Conservation (phyloP, 2,888 invertebrate genomes). For the Melinaea marsaeus region DNA sequence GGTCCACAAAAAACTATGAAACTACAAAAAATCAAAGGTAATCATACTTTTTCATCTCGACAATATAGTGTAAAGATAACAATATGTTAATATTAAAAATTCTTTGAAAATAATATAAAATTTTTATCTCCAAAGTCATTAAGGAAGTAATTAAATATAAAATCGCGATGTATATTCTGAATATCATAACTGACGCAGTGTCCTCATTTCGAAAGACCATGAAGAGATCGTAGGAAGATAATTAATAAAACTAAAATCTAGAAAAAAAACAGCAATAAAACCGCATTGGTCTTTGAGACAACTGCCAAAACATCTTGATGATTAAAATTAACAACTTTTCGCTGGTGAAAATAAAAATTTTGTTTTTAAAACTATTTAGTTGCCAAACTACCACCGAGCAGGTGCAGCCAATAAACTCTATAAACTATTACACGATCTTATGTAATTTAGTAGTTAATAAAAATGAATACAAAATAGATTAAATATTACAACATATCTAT, state of each 20-base stretch:
- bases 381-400: conserved; percentile 68
- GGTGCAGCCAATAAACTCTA: conserved; percentile 44
- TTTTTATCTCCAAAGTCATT: not conserved
- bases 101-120: not conserved
- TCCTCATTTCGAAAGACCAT: conserved; percentile 39
- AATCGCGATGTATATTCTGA: conserved; percentile 30
- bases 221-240: conserved; percentile 44
- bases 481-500: too few relatives aligned
- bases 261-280: conserved; percentile 62
- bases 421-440: not conserved
- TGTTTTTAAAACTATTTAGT: conserved; percentile 63
- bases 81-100: too few relatives aligned
- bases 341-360: conserved; percentile 61
- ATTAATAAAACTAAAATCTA: conserved; percentile 64
- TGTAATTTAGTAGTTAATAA: not conserved
- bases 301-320: conserved; percentile 71
- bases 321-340: conserved; percentile 67
- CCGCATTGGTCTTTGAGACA: conserved; percentile 64
- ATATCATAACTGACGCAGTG: conserved; percentile 32
- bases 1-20: too few relatives aligned
- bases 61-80: too few relatives aligned
- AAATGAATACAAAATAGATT: not conserved
- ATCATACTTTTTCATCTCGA: too few relatives aligned
- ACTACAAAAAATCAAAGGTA: too few relatives aligned
- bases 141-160: conserved; percentile 4